Base-by-base conservation (phyloP, 2,888 invertebrate genomes). In the Pseudococcus jackbeardsleyi region DNA sequence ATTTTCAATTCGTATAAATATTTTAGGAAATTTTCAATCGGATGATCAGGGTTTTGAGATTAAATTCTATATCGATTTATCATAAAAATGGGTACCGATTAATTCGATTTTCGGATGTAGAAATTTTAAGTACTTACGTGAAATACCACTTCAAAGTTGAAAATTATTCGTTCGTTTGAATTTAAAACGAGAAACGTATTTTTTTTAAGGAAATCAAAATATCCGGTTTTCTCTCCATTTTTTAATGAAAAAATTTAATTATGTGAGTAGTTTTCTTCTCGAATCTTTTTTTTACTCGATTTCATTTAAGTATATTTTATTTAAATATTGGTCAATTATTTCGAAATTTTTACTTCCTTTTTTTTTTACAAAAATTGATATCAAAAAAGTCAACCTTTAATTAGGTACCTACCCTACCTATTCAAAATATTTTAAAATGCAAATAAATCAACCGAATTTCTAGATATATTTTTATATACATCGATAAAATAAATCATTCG, bases 21-120 rank as follows among this genome's bases (percentile, higher is more conserved):
- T 33, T 12, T 50, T 46, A 17, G 7, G 9, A 3, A 46, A 82
- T 82, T 46, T 82, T 42, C 42, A 19, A 33, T 39, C n/a, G 79
- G 77, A 42, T 82, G 46, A 82, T 82, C 79, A 82, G 79, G 79
- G 79, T 82, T 11, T 82, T 33, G 72, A 33, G 26, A 33, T 33
- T 33, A 42, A 42, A 42, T 42, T 42, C 7, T 42, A 9, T 42
- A 0, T 42, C 9, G 42, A 9, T 42, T 42, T 9, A 42, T 42
- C 6, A 0, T 42, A 42, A 42, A 42, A 33, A 33, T 33, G 26
- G 26, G 26, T 33, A 33, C 26, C 26, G 3, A 33, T 33, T 33
- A 42, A 42, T 54, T 54, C n/a, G 54, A 54, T 54, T n/a, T 54
- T 54, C 54, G 15, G n/a, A 54, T 54, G 6, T n/a, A n/a, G 8